These are phyloP conservation scores for Luidia sarsii DNA, from an alignment of 53 echinoderm and acorn worm species.

Conservation along the genomic window DNA sequence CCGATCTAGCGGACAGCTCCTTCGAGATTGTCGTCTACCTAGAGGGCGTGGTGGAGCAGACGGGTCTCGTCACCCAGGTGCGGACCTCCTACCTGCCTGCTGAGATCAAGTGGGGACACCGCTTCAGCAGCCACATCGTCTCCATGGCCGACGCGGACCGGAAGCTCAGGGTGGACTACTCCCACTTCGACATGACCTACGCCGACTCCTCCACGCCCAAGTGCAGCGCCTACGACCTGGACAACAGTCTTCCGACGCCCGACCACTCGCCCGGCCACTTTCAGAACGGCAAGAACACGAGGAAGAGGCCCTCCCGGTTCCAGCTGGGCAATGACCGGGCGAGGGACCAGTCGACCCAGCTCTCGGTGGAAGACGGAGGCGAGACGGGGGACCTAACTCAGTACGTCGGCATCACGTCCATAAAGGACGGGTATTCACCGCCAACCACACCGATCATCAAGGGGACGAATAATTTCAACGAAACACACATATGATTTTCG, in stretches of 20 bases:
- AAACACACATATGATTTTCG: too few species aligned
- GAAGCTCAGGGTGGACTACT: conserved; percentile 75
- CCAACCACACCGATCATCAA: too few species aligned
- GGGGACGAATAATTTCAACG: too few species aligned
- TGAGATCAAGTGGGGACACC: conserved; percentile 92
- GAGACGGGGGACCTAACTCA: not conserved
- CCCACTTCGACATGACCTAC: conserved; percentile 77
- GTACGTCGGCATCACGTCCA: too few species aligned
- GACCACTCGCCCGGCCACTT: too few species aligned
- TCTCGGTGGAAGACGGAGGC: not conserved
- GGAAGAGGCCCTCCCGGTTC: too few species aligned
- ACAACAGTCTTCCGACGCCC: not conserved
- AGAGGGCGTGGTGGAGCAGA: conserved; percentile 92
- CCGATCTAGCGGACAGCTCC: conserved; percentile 56
- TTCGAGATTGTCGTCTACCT: conserved; percentile 90
- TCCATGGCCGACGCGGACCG: conserved; percentile 54
- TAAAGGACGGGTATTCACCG: too few species aligned
- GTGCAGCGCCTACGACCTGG: conserved; percentile 81
- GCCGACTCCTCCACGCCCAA: conserved; percentile 61
- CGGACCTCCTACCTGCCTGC: conserved; percentile 84
- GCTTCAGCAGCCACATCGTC: conserved; percentile 85
- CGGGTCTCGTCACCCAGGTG: conserved; percentile 82
- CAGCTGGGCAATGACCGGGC: too few species aligned
- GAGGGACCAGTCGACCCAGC: not conserved
- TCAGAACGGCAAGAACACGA: not conserved